Evolutionary conservation across 1,140 invertebrate genomes (phyloP).

Genomic region (Nymphalis io): DNA sequence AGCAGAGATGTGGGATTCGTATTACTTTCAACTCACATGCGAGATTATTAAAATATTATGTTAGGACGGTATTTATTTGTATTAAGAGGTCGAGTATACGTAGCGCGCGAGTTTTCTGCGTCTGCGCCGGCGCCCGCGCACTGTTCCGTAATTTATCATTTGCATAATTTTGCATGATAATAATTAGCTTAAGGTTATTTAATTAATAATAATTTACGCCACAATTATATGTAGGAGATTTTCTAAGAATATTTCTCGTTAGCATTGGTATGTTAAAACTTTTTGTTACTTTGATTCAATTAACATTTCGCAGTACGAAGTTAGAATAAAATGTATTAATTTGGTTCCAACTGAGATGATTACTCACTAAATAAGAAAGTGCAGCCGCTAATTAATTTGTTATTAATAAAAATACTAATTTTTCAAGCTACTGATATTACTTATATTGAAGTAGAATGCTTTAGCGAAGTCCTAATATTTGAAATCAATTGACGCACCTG

Average conservation of each 20-base stretch:
- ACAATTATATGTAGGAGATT: constrained; percentile 2
- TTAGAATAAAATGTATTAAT: not conserved
- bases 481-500: too few relatives aligned
- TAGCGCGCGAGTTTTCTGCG: not conserved
- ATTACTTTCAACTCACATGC: not conserved
- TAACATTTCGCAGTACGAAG: not conserved
- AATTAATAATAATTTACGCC: constrained; percentile 14
- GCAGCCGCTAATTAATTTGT: too few relatives aligned
- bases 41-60: too few relatives aligned
- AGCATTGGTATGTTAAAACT: constrained; percentile 8
- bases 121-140: not conserved
- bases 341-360: not conserved
- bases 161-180: constrained; percentile 9
- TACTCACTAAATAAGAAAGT: too few relatives aligned
- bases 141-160: not conserved
- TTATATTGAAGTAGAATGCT: too few relatives aligned
- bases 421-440: too few relatives aligned
- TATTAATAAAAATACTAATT: too few relatives aligned
- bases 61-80: not conserved
- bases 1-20: not conserved
- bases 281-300: constrained; percentile 11
- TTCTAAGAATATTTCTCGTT: constrained; percentile 5
- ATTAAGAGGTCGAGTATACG: too few relatives aligned
- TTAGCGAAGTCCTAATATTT: too few relatives aligned
- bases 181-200: not conserved